Percentiles rank a stretch among this genome's conserved stretches.
Conservation (phyloP, 2,888 invertebrate genomes). For the Torymus texanus region DNA sequence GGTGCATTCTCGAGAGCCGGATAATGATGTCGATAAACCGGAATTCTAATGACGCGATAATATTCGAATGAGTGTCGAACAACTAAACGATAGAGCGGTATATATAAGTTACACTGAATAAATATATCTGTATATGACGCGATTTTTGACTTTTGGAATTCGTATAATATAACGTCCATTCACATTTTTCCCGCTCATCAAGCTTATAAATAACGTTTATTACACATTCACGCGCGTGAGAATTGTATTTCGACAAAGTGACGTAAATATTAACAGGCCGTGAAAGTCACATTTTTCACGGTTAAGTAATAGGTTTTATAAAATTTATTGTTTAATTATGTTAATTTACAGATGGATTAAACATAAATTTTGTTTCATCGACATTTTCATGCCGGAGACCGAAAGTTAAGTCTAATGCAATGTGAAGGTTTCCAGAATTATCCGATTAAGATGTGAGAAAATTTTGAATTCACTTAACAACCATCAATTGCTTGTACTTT, state of each 20-base stretch:
- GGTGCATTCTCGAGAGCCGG: constrained; percentile 7
- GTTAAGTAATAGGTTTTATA: no score
- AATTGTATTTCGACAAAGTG: neutral
- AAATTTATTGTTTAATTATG: no score
- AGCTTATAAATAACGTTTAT: constrained; percentile 4
- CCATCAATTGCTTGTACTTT: no score
- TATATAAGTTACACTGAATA: constrained; percentile 1
- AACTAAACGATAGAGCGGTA: constrained; percentile 16
- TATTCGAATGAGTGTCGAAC: constrained; percentile 30
- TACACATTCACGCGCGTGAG: neutral
- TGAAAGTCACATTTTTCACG: no score
- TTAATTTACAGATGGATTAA: no score
- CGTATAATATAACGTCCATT: neutral
- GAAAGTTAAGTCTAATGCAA: no score
- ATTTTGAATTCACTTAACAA: no score
- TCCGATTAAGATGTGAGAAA: no score
- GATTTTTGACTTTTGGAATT: constrained; percentile 5
- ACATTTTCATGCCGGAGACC: no score
- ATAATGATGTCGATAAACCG: constrained; percentile 39
- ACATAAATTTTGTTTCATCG: no score
- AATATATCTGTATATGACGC: constrained; percentile 1
- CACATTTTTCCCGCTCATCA: neutral
- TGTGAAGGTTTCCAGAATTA: no score
- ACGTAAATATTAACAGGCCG: no score
- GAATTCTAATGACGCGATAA: constrained; percentile 39